phyloP scores from a whole-genome alignment of 2,113 vertebrate species.

The Callaeas wilsoni region DNA sequence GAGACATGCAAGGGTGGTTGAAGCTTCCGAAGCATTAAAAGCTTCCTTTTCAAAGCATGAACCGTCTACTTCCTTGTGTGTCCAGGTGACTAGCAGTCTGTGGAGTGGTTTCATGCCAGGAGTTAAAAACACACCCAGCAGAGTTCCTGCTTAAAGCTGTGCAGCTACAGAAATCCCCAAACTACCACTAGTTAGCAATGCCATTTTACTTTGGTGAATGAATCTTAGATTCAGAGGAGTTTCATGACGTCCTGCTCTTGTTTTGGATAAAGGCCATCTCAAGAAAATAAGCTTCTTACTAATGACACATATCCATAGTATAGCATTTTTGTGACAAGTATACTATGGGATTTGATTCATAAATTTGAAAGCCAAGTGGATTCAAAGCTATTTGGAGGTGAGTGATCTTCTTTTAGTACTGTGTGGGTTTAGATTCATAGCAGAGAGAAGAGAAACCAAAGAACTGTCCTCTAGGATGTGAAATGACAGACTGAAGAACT shows the following conservation, averaged over 20 bases:
- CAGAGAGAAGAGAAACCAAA: not conserved
- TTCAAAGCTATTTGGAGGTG: not conserved
- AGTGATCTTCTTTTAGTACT: not conserved
- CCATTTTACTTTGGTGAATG: not conserved
- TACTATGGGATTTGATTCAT: not conserved
- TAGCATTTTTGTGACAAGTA: not conserved
- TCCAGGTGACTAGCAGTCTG: not conserved
- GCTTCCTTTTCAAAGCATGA: not conserved
- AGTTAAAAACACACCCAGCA: not conserved
- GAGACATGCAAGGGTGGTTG: not conserved
- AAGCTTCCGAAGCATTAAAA: not conserved
- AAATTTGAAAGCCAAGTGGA: not conserved
- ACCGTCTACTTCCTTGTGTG: not conserved
- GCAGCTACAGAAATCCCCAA: not conserved
- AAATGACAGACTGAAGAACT: not conserved
- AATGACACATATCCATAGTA: not conserved
- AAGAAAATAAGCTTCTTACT: not conserved
- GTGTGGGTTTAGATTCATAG: not conserved
- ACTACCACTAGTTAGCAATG: not conserved
- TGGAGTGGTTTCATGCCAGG: not conserved
- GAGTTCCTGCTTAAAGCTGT: not conserved
- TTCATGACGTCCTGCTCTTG: not conserved
- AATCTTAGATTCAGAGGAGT: not conserved
- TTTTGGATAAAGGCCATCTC: not conserved
- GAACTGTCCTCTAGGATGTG: not conserved